Evolutionary conservation across 2,797 vertebrate species (phyloP).

Genomic region (Chrysolophus pictus): DNA sequence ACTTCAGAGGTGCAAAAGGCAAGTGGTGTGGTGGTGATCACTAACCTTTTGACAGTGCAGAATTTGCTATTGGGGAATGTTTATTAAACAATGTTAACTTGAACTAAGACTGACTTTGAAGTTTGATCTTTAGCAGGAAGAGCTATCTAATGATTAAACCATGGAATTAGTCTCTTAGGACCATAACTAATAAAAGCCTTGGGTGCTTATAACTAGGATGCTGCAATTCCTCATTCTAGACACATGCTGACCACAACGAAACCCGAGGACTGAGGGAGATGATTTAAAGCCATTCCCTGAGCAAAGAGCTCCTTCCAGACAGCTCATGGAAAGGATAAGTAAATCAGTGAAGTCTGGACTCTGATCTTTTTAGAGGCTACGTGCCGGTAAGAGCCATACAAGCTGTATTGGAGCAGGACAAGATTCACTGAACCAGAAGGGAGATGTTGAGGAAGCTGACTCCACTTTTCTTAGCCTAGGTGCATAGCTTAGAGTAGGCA

Average conservation of each 20-base stretch:
- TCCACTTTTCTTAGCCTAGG: background rate
- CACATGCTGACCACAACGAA: conserved; percentile 44
- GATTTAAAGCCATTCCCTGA: conserved; percentile 32
- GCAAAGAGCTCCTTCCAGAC: conserved; percentile 4
- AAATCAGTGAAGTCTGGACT: background rate
- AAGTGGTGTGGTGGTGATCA: background rate
- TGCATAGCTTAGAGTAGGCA: background rate
- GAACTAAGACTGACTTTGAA: conserved; percentile 60
- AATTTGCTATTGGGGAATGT: background rate
- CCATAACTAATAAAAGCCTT: conserved; percentile 36
- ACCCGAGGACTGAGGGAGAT: conserved; percentile 18
- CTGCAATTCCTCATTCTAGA: conserved; percentile 57
- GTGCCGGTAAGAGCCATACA: background rate
- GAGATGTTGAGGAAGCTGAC: conserved; percentile 12
- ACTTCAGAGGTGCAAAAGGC: background rate
- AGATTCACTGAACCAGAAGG: conserved; percentile 40
- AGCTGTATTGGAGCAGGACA: background rate
- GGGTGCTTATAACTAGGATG: background rate
- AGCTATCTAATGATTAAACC: conserved; percentile 68
- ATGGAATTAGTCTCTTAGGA: conserved; percentile 32
- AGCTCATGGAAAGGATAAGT: background rate
- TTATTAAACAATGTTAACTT: conserved; percentile 54
- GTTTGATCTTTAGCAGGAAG: conserved; percentile 51
- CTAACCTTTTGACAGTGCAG: background rate
- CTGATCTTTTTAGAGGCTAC: background rate